A percentile compares a stretch with the other conserved stretches of the same genome.
phyloP scores from a whole-genome alignment of 1,140 invertebrate species.

The Leptinotarsa defecta region DNA sequence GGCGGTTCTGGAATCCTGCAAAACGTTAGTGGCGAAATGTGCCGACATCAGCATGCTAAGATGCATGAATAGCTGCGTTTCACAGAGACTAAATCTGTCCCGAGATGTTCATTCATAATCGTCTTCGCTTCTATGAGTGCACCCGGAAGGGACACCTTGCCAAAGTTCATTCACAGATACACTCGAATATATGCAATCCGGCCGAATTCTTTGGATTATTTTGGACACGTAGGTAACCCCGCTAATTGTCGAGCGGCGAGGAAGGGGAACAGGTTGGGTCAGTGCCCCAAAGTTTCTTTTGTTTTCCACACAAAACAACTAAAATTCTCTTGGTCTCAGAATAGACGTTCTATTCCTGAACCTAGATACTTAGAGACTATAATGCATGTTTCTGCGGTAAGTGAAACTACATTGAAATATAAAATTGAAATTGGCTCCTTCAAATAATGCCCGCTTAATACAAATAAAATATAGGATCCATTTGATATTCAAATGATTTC shows the following conservation, averaged over 20 bases:
- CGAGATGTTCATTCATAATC: conserved; percentile 55
- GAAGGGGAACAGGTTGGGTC: conserved; percentile 17
- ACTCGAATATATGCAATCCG: conserved; percentile 34
- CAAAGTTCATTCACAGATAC: conserved; percentile 56
- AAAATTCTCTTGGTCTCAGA: conserved; percentile 18
- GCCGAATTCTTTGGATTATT: conserved; percentile 39
- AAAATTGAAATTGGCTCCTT: too few species aligned
- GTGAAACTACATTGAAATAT: neutral
- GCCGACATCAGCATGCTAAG: conserved; percentile 26
- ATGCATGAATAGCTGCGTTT: conserved; percentile 32
- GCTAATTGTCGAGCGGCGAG: conserved; percentile 9
- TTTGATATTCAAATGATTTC: too few species aligned
- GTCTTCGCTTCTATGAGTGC: conserved; percentile 36
- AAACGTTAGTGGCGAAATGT: conserved; percentile 3
- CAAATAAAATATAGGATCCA: too few species aligned
- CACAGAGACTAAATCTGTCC: conserved; percentile 48
- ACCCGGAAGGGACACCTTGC: conserved; percentile 55
- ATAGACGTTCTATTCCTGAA: conserved; percentile 26
- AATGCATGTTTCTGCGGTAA: neutral
- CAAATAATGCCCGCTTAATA: too few species aligned
- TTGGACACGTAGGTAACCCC: conserved; percentile 16
- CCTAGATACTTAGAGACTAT: neutral
- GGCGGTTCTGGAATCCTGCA: neutral
- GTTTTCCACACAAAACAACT: conserved; percentile 20
- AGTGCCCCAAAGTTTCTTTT: conserved; percentile 27